Percentiles rank a stretch among this genome's conserved stretches.
phyloP scores from a whole-genome alignment of 2,797 vertebrate species.

The Hemibagrus guttatus region DNA sequence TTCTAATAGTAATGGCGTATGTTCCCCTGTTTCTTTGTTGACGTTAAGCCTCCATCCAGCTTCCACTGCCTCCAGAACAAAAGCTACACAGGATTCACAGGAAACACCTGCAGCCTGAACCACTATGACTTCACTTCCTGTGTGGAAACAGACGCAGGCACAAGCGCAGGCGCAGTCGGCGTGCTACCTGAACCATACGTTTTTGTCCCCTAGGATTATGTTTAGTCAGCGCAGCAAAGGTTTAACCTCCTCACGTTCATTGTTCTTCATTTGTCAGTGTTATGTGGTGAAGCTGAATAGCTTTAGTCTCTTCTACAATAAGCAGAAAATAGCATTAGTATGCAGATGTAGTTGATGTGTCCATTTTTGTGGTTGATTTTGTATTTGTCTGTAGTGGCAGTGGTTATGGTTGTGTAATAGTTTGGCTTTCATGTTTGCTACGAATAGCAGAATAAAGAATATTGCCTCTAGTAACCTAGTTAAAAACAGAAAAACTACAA shows the following conservation, averaged over 20 bases:
- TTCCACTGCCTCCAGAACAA: constrained; percentile 4
- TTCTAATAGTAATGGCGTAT: background rate
- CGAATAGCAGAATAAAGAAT: too few relatives aligned
- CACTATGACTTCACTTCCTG: constrained; percentile 8
- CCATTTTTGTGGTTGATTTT: background rate
- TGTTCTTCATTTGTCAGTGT: background rate
- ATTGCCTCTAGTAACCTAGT: too few relatives aligned
- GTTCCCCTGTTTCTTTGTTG: background rate
- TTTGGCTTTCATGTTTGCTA: too few relatives aligned
- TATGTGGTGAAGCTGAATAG: background rate
- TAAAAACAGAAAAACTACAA: too few relatives aligned
- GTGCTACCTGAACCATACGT: background rate
- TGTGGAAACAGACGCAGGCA: background rate
- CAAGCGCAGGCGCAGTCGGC: too few relatives aligned
- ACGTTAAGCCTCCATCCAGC: background rate
- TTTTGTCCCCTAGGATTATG: background rate
- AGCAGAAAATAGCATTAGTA: background rate
- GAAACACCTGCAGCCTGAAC: constrained; percentile 36
- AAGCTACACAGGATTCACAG: constrained; percentile 26
- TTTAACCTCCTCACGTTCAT: background rate
- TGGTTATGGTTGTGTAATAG: background rate
- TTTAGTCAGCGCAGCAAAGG: background rate
- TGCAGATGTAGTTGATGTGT: background rate
- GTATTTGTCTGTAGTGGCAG: background rate
- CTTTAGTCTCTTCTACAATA: too few relatives aligned